These are phyloP conservation scores for Penaeus indicus DNA, from an alignment of 1,140 invertebrate species.

Conservation along the genomic window DNA sequence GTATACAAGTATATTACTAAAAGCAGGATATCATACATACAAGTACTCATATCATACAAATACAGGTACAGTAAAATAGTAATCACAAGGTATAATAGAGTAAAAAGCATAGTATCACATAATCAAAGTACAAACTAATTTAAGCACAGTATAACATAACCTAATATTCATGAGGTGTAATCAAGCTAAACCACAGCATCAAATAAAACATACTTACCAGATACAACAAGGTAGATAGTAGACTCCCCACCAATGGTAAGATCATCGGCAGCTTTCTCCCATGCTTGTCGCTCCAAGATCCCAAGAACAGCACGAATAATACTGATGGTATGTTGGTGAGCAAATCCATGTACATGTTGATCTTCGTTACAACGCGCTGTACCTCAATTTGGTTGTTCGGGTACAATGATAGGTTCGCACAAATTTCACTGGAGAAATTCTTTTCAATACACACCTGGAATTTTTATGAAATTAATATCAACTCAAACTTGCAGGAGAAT, in stretches of 20 bases:
- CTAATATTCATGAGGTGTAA: neutral
- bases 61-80: too few relatives aligned
- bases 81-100: too few relatives aligned
- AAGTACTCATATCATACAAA: too few relatives aligned
- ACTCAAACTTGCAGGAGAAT: too few relatives aligned
- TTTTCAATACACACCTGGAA: conserved; percentile 39
- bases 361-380: conserved; percentile 8
- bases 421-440: neutral
- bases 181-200: neutral
- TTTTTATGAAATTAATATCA: too few relatives aligned
- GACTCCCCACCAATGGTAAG: conserved; percentile 69
- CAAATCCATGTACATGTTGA: conserved; percentile 43
- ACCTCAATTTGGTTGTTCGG: conserved; percentile 7
- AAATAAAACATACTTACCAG: conserved; percentile 36
- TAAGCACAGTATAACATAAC: neutral
- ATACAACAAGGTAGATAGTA: conserved; percentile 46
- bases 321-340: conserved; percentile 51
- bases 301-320: conserved; percentile 62
- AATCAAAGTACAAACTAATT: too few relatives aligned
- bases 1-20: too few relatives aligned
- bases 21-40: too few relatives aligned
- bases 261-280: conserved; percentile 68
- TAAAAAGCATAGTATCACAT: too few relatives aligned
- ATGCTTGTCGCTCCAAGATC: conserved; percentile 64
- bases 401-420: conserved; percentile 33